Conservation (phyloP, 1,140 invertebrate species). For the Polyergus mexicanus region DNA sequence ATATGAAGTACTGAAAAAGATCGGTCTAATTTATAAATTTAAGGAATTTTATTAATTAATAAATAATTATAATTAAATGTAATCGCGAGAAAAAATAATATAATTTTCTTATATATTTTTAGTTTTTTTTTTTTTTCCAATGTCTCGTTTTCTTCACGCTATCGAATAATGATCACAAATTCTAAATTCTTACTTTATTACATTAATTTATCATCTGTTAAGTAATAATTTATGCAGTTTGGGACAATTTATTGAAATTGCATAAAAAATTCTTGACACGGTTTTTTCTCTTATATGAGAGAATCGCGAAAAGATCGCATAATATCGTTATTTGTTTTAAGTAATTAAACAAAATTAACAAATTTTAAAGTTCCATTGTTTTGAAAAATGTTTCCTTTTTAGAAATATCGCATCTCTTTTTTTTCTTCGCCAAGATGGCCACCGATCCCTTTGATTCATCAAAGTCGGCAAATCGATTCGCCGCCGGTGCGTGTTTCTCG, state of each 20-base stretch:
- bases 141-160: neutral
- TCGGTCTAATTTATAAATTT: neutral
- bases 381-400: neutral
- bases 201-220: slow-evolving; percentile 8
- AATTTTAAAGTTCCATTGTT: slow-evolving; percentile 1
- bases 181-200: neutral
- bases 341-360: slow-evolving; percentile 28
- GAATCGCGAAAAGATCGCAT: neutral
- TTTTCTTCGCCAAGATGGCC: slow-evolving; percentile 2
- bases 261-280: neutral
- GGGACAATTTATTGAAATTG: neutral
- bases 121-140: neutral
- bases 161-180: neutral
- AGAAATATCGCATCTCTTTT: neutral
- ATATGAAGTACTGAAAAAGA: neutral
- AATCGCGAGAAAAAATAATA: neutral
- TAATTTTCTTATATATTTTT: neutral
- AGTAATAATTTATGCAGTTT: neutral
- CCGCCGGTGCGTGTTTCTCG: neutral
- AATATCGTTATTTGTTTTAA: neutral
- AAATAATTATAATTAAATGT: neutral
- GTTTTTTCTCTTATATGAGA: neutral
- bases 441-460: neutral
- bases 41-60: neutral
- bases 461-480: slow-evolving; percentile 33